Evolutionary conservation across 2,113 vertebrate genomes (phyloP).

Genomic region (Alces alces): DNA sequence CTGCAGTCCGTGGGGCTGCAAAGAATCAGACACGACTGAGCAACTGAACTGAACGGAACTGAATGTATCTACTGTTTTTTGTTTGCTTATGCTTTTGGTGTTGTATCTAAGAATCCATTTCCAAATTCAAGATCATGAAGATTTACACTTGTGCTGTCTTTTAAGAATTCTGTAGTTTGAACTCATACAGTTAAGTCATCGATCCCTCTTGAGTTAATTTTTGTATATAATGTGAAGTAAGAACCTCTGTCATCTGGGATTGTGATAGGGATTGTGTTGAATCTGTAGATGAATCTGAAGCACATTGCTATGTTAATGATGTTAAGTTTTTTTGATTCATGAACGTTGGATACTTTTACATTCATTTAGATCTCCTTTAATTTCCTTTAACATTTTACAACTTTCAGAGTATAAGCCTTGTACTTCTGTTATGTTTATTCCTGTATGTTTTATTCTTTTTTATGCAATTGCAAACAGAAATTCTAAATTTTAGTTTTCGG

Average conservation of each 20-base stretch:
- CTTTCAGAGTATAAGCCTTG: background rate
- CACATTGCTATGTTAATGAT: background rate
- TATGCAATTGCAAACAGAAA: background rate
- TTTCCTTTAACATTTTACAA: background rate
- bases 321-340: background rate
- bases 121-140: background rate
- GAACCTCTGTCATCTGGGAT: background rate
- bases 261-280: background rate
- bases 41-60: background rate
- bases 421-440: background rate
- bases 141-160: background rate
- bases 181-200: background rate
- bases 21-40: background rate
- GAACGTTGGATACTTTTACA: background rate
- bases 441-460: background rate
- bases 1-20: rapidly evolving
- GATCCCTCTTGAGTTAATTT: background rate
- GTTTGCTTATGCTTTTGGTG: background rate
- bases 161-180: background rate
- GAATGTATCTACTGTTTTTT: background rate
- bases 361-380: background rate
- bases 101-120: background rate
- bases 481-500: background rate
- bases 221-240: background rate
- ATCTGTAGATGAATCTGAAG: background rate